Conservation (phyloP, 2,797 vertebrate genomes). For the Masticophis lateralis region DNA sequence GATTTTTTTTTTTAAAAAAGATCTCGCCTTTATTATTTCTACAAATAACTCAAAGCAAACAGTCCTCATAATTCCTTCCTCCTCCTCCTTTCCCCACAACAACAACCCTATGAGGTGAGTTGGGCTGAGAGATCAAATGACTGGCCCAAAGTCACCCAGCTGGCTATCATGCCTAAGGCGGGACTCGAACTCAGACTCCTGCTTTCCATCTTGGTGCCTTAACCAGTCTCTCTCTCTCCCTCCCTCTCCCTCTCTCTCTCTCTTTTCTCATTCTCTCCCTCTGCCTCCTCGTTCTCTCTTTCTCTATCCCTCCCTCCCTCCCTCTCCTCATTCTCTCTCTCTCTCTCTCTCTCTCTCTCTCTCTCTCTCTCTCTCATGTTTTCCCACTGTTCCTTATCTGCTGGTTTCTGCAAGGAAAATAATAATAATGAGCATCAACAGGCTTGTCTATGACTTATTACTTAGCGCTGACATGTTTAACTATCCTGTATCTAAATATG, state of each 20-base stretch:
- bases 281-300: too few relatives aligned
- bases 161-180: not conserved
- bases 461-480: not conserved
- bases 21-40: not conserved
- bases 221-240: not conserved
- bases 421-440: not conserved
- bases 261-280: too few relatives aligned
- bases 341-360: too few relatives aligned
- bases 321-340: too few relatives aligned
- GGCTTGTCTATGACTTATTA: not conserved
- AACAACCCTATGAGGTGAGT: not conserved
- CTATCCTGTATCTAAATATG: not conserved
- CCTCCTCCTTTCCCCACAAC: not conserved
- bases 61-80: not conserved
- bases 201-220: not conserved
- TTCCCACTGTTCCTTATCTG: not conserved
- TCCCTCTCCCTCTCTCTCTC: too few relatives aligned
- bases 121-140: not conserved
- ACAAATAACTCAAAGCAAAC: not conserved
- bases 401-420: not conserved
- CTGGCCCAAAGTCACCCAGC: not conserved
- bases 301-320: too few relatives aligned
- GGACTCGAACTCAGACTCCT: not conserved
- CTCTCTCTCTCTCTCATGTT: not conserved
- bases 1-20: not conserved